Evolutionary conservation across 2,113 vertebrate species (phyloP).

Genomic region (Phalacrocorax carbo): DNA sequence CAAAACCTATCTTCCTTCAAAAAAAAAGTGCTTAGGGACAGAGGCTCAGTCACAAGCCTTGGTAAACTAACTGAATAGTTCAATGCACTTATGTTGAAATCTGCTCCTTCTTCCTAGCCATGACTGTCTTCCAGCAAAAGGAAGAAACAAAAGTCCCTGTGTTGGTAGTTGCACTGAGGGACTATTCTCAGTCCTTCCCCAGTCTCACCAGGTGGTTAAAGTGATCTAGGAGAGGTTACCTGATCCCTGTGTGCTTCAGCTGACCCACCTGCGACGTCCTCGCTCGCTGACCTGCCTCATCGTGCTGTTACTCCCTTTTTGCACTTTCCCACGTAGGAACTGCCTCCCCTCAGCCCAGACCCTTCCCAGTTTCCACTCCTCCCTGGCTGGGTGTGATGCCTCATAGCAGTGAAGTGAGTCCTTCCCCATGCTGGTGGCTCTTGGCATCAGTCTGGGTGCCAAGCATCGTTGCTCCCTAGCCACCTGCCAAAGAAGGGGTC

Average conservation of each 20-base stretch:
- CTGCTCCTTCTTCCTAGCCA: not conserved
- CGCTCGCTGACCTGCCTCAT: not conserved
- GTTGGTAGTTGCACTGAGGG: not conserved
- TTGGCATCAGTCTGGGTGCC: not conserved
- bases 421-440: not conserved
- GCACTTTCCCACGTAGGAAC: not conserved
- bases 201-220: not conserved
- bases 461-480: not conserved
- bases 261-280: not conserved
- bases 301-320: not conserved
- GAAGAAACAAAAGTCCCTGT: not conserved
- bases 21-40: not conserved
- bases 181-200: not conserved
- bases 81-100: not conserved
- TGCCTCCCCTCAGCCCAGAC: not conserved
- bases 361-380: not conserved
- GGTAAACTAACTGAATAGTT: not conserved
- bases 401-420: fast-evolving
- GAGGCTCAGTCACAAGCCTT: not conserved
- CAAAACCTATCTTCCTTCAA: not conserved
- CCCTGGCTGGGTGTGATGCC: fast-evolving
- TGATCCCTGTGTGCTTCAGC: not conserved
- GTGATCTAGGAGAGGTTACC: not conserved
- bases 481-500: not conserved
- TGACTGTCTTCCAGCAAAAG: not conserved